Base-by-base conservation (phyloP, 1,140 invertebrate species). In the Proctacanthus coquilletti region DNA sequence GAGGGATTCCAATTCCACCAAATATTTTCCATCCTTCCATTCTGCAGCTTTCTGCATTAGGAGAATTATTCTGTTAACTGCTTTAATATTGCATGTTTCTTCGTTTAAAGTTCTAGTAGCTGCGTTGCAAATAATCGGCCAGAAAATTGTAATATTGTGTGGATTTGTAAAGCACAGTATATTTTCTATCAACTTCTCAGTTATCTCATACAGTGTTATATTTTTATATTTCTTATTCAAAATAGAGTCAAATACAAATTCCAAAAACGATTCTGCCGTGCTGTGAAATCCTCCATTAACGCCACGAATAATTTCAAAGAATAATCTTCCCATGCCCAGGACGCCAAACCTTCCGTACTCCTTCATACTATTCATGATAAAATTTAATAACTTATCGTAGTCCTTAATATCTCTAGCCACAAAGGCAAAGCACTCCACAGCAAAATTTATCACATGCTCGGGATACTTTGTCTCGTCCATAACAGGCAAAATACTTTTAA, bases 361-460 rank as follows among this genome's bases (percentile, higher is more conserved):
- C 42, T 75, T 53, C 6, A 91, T 60, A 20, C 72, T 69, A 48
- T 69, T 63, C 4, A 93, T 62, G 5, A 92, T 58, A 17, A 80
- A 64, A 33, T 70, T 61, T 18, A 92, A 63, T 56, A 93, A 80
- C 14, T 71, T 70, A 6, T 75, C 66, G 46, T 80, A 82, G 45
- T 92, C 80, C 46, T 71, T 76, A 23, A 88, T 75, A 71, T 93
- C 92, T 42, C 88, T 65, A 5, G 86, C 80, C 2, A 94, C 76
- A 66, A 88, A 93, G 10, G 87, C 78, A 68, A 95, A 93, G 64
- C 84, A 85, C 63, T 94, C 86, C 2, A 85, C 83, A n/a, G 87
- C 86, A 72, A 94, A 94, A 55, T 79, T 79, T 44, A 79, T 78
- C n/a, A 94, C 76, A 52, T 91, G 87, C 36, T 72, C 67, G 37